phyloP scores from a whole-genome alignment of 2,888 invertebrate genomes.

The Oligia fasciuncula region DNA sequence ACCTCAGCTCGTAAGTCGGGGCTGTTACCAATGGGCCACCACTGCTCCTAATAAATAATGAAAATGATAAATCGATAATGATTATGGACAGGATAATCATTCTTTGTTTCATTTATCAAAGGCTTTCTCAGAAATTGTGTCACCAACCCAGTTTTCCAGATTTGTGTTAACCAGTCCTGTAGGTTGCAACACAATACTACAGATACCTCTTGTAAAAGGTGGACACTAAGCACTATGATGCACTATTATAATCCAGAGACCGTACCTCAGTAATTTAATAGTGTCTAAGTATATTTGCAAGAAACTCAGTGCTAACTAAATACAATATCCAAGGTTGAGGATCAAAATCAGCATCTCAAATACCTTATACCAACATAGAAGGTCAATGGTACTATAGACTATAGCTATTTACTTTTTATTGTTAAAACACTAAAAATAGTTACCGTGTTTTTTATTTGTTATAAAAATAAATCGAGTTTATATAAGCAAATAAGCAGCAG shows the following conservation, averaged over 20 bases:
- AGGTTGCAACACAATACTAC: not conserved
- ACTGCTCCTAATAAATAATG: not conserved
- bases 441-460: slow-evolving; percentile 36
- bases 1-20: no score
- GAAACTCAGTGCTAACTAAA: slow-evolving; percentile 49
- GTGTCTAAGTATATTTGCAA: slow-evolving; percentile 46
- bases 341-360: slow-evolving; percentile 50
- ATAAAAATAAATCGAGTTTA: slow-evolving; percentile 25
- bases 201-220: not conserved
- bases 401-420: slow-evolving; percentile 48
- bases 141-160: not conserved
- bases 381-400: slow-evolving; percentile 51
- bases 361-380: slow-evolving; percentile 37
- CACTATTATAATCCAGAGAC: slow-evolving; percentile 9
- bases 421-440: slow-evolving; percentile 38
- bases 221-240: not conserved
- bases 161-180: slow-evolving; percentile 9
- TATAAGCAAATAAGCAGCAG: slow-evolving; percentile 11
- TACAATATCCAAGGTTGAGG: slow-evolving; percentile 54
- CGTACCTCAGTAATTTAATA: slow-evolving; percentile 40
- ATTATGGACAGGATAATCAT: not conserved
- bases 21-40: no score
- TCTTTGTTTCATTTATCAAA: not conserved
- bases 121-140: not conserved
- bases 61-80: not conserved